These are phyloP conservation scores for Drosophila persimilis DNA, from an alignment of 1,140 invertebrate genomes.

Conservation along the genomic window DNA sequence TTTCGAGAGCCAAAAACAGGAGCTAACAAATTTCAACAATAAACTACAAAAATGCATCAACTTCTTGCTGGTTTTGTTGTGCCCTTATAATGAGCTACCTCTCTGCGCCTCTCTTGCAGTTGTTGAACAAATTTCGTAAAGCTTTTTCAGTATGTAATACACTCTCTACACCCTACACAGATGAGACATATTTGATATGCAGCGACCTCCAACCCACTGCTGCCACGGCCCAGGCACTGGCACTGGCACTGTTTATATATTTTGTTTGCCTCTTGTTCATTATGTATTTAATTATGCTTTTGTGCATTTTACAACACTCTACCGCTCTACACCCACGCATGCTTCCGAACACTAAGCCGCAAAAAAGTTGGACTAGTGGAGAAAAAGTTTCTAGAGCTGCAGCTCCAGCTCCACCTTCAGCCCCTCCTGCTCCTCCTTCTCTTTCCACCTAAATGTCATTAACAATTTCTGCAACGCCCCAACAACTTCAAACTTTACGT, in stretches of 20 bases:
- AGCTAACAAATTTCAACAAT: conserved; percentile 24
- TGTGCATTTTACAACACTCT: conserved; percentile 65
- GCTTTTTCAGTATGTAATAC: conserved; percentile 20
- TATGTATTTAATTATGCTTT: conserved; percentile 80
- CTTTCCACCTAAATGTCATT: conserved; percentile 63
- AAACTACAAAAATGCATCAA: conserved; percentile 14
- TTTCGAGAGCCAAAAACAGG: conserved; percentile 21
- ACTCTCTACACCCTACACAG: conserved; percentile 10
- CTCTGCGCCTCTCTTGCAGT: not conserved
- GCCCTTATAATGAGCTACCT: conserved; percentile 47
- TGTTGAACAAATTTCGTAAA: conserved; percentile 54
- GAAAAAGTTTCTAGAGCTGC: conserved; percentile 51
- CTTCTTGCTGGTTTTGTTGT: conserved; percentile 27
- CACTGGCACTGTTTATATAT: conserved; percentile 39
- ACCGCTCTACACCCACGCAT: conserved; percentile 1
- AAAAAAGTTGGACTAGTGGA: conserved; percentile 53
- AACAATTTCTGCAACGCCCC: conserved; percentile 69
- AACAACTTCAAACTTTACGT: conserved; percentile 67
- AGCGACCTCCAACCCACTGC: conserved; percentile 15
- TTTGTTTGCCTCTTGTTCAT: conserved; percentile 67
- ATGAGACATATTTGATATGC: conserved; percentile 49
- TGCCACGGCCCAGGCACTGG: not conserved
- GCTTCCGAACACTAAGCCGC: conserved; percentile 48
- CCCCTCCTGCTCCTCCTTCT: not conserved
- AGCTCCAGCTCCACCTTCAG: not conserved